Evolutionary conservation across 2,888 invertebrate species (phyloP).

Genomic region (Agrochola lota): DNA sequence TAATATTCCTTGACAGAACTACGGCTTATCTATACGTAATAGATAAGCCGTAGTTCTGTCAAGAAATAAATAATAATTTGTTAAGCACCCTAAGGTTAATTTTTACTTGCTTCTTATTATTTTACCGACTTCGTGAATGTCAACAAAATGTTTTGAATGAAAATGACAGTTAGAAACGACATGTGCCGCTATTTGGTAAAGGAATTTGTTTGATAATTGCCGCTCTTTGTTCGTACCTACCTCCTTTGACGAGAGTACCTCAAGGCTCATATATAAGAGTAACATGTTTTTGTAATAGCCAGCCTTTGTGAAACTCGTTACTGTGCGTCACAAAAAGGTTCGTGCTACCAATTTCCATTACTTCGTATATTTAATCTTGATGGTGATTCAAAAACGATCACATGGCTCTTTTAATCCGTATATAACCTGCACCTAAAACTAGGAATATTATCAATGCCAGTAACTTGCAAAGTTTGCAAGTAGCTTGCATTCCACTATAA

Average conservation of each 20-base stretch:
- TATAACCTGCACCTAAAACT: not conserved
- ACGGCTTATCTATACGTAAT: no score
- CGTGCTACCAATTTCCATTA: conserved; percentile 37
- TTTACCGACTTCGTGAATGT: no score
- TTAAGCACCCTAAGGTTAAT: not conserved
- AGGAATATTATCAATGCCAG: not conserved
- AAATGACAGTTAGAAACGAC: not conserved
- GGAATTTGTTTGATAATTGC: not conserved
- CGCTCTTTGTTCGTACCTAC: no score
- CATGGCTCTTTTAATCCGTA: not conserved
- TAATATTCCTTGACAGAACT: no score
- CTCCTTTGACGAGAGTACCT: not conserved
- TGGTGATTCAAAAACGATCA: conserved; percentile 15
- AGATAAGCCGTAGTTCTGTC: not conserved
- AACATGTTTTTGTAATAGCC: conserved; percentile 45
- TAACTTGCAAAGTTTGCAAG: not conserved
- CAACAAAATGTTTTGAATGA: not conserved
- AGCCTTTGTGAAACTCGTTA: conserved; percentile 40
- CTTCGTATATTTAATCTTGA: conserved; percentile 40
- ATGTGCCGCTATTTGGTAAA: not conserved
- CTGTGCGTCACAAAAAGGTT: conserved; percentile 40
- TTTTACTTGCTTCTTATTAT: not conserved
- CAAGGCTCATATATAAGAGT: not conserved
- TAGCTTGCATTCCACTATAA: not conserved
- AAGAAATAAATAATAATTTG: not conserved